Percentiles rank a stretch among this genome's conserved stretches.
These are phyloP conservation scores for Neosilurus mollespiculum DNA, from an alignment of 2,797 vertebrate genomes.

Conservation along the genomic window DNA sequence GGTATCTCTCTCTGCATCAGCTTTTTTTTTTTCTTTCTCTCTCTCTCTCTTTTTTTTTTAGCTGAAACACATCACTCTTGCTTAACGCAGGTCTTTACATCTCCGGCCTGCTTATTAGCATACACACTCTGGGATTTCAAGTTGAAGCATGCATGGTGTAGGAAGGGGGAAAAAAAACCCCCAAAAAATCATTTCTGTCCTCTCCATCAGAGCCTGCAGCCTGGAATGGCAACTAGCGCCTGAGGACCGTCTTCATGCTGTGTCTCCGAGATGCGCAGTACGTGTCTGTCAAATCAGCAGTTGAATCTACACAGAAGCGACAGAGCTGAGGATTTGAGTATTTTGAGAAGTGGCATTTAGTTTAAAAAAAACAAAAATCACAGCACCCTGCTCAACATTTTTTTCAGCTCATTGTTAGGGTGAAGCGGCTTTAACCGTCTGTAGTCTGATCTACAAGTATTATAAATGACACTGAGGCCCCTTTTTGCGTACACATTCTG, in stretches of 20 bases:
- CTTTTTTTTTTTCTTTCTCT: neutral
- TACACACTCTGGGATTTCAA: neutral
- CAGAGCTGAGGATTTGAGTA: neutral
- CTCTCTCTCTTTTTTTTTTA: neutral
- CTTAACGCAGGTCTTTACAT: neutral
- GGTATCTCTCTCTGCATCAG: neutral
- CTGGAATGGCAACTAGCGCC: slow-evolving; percentile 14
- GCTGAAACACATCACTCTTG: neutral
- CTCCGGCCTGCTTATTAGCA: neutral
- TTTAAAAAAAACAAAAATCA: neutral
- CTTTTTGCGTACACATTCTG: neutral
- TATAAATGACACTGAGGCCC: neutral
- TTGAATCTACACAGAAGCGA: slow-evolving; percentile 17
- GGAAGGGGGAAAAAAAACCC: neutral
- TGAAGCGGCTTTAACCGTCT: neutral
- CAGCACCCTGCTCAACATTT: neutral
- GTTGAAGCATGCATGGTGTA: slow-evolving; percentile 5
- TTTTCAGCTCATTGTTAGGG: neutral
- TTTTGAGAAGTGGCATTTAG: neutral
- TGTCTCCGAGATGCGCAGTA: neutral
- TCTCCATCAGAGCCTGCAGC: slow-evolving; percentile 3
- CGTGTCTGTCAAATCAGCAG: slow-evolving; percentile 8
- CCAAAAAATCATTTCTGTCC: neutral
- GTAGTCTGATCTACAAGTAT: neutral
- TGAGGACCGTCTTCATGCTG: neutral